Base-by-base conservation (phyloP, 2,888 invertebrate species). In the Drosophila longiperda region DNA sequence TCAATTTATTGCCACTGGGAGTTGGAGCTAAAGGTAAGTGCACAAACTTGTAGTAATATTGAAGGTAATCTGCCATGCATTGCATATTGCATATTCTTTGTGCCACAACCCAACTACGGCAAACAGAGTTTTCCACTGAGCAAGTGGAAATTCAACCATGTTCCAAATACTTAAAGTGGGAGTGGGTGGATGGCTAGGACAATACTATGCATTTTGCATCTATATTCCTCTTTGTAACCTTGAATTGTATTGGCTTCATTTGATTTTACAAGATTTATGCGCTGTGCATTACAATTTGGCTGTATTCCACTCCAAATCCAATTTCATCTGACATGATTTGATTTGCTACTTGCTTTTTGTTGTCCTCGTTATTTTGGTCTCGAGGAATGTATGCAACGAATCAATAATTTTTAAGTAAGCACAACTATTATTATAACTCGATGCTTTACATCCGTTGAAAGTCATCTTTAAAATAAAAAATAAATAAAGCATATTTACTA, bases 131-230 rank as follows among this genome's bases (percentile, higher is more conserved):
- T 65, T 62, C 42, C 33, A 33, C 40, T 34, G 52, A 54, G 29
- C n/a, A 45, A 54, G 9, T 73, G 71, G 76, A 82, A 79, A 74
- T 79, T 82, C 72, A 68, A 50, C 42, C 48, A 34, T 55, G 55
- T 58, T 23, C 34, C 59, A 52, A 32, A 34, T 23, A 42, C 34
- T 52, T 36, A 23, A 66, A 36, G 66, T 12, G 34, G 17, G 11
- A 5, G 42, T 7, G 50, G 40, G 7, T 32, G 9, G 7, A 29
- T 7, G 20, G 4, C 34, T 42, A 38, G 3, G 20, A 7, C n/a
- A 5, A n/a, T 9, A 15, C 9, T 9, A 9, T 23, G 23, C 20
- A 17, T 17, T 8, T 20, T 15, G 29, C 5, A 32, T 65, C 42
- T 23, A 32, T 32, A 23, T 33, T 40, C 54, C 12, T 20, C 20